phyloP scores from a whole-genome alignment of 2,797 vertebrate genomes.

The Rhabdophis nuchalis region DNA sequence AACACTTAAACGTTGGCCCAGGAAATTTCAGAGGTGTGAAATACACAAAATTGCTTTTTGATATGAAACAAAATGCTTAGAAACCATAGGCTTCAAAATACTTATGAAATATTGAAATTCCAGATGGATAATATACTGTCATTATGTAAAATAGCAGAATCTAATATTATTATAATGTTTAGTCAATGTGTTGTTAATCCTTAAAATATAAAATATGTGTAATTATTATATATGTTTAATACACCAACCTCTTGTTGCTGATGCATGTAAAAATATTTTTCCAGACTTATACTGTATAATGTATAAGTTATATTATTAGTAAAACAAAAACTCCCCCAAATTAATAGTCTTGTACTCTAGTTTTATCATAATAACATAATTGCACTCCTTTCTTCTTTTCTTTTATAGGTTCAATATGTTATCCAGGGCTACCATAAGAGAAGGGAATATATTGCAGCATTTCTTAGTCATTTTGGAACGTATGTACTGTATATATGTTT shows the following conservation, averaged over 20 bases:
- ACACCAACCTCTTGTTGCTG: not conserved
- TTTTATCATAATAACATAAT: not conserved
- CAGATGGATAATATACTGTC: not conserved
- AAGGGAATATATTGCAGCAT: slow-evolving; percentile 96
- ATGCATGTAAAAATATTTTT: slow-evolving; percentile 23
- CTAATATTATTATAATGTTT: not conserved
- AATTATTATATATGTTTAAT: not conserved
- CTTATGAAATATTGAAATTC: not conserved
- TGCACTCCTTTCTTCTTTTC: slow-evolving; percentile 37
- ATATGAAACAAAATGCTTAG: slow-evolving; percentile 34
- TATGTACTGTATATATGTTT: slow-evolving; percentile 77
- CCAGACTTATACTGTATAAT: not conserved
- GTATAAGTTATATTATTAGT: not conserved
- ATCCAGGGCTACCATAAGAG: slow-evolving; percentile 99
- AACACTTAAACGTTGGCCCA: not conserved
- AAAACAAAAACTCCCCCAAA: slow-evolving; percentile 25
- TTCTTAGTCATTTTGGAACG: slow-evolving; percentile 98
- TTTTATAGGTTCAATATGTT: slow-evolving; percentile 91
- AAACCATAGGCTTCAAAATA: not conserved
- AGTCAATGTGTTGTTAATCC: not conserved
- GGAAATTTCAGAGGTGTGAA: slow-evolving; percentile 1
- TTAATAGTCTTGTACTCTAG: slow-evolving; percentile 19
- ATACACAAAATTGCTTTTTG: not conserved
- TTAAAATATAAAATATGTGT: not conserved
- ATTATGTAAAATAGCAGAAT: not conserved